Conservation (phyloP, 2,113 vertebrate genomes). For the rat (Rattus norvegicus) region DNA sequence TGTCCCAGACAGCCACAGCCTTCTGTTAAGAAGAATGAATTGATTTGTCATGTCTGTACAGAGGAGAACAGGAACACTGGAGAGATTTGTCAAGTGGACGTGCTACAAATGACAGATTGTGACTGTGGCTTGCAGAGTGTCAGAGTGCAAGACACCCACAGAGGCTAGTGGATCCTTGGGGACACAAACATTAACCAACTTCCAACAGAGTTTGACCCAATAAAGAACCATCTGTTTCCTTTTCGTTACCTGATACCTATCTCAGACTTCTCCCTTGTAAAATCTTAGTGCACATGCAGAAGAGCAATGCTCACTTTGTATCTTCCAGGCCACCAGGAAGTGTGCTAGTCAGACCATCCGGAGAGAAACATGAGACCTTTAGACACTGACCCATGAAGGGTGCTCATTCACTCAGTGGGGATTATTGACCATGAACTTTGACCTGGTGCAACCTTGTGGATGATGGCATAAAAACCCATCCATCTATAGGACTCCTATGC, state of each 20-base stretch:
- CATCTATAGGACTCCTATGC: neutral
- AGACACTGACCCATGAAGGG: neutral
- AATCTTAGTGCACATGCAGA: neutral
- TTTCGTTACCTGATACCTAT: neutral
- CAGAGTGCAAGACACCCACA: neutral
- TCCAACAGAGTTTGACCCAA: too few relatives aligned
- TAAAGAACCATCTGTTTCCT: neutral
- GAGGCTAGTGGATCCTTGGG: neutral
- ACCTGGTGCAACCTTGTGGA: neutral
- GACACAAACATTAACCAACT: neutral
- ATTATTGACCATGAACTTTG: neutral
- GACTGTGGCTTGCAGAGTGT: neutral
- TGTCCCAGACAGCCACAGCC: neutral
- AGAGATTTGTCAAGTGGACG: too few relatives aligned
- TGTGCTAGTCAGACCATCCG: neutral
- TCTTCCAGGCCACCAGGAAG: neutral
- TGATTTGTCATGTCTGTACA: neutral
- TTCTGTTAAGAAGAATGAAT: neutral
- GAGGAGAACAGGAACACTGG: too few relatives aligned
- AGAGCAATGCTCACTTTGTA: neutral
- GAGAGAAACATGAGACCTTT: neutral
- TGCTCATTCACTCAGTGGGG: neutral
- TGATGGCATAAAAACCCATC: neutral
- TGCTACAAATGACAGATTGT: neutral
- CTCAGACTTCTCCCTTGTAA: neutral